A percentile compares a stretch with the other conserved stretches of the same genome.
phyloP scores from a whole-genome alignment of 2,888 invertebrate genomes.

The Calliphora vomitoria region DNA sequence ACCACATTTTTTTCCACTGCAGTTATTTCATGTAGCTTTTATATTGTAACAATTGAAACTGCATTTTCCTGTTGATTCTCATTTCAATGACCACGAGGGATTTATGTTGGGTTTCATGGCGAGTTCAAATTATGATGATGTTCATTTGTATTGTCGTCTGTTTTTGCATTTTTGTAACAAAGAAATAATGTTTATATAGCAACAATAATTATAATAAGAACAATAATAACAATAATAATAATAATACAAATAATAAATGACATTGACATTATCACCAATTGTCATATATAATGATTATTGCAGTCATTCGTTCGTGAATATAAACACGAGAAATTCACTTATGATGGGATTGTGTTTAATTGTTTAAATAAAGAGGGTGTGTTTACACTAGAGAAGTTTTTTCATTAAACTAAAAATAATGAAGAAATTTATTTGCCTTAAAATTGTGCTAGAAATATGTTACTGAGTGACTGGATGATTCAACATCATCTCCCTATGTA shows the following conservation, averaged over 20 bases:
- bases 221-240: not conserved
- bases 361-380: not conserved
- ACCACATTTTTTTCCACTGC: slow-evolving; percentile 5
- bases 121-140: slow-evolving; percentile 17
- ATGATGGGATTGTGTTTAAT: slow-evolving; percentile 5
- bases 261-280: slow-evolving; percentile 70
- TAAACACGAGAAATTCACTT: slow-evolving; percentile 14
- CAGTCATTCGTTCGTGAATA: not conserved
- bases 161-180: slow-evolving; percentile 11
- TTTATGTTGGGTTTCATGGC: not conserved
- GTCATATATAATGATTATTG: slow-evolving; percentile 50
- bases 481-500: too few relatives aligned
- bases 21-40: slow-evolving; percentile 3
- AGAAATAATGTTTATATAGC: slow-evolving; percentile 19
- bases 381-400: not conserved
- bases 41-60: slow-evolving; percentile 42
- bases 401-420: too few relatives aligned
- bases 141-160: slow-evolving; percentile 27
- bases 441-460: too few relatives aligned
- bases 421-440: too few relatives aligned
- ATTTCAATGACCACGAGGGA: slow-evolving; percentile 22
- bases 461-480: too few relatives aligned
- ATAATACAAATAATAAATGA: slow-evolving; percentile 39
- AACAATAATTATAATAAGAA: slow-evolving; percentile 36
- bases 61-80: slow-evolving; percentile 46